Evolutionary conservation across 2,888 invertebrate species (phyloP).

Genomic region (Synanthedon andrenaeformis): DNA sequence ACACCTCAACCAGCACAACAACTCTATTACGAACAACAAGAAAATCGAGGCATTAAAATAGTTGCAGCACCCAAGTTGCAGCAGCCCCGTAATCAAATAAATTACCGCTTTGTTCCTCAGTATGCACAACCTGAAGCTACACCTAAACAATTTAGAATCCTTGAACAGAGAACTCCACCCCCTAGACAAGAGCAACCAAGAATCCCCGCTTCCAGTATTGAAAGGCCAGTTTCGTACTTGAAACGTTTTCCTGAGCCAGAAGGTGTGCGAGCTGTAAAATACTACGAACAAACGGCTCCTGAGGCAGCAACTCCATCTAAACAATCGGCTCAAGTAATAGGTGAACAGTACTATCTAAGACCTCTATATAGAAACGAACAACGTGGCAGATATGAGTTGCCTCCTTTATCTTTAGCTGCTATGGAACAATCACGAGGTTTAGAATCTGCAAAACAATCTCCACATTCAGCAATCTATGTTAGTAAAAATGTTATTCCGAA

Average conservation of each 20-base stretch:
- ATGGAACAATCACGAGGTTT: slow-evolving; percentile 29
- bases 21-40: slow-evolving; percentile 45
- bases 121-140: slow-evolving; percentile 49
- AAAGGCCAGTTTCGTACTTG: slow-evolving; percentile 52
- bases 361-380: slow-evolving; percentile 51
- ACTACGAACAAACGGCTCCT: slow-evolving; percentile 36
- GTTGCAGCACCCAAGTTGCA: slow-evolving; percentile 57
- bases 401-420: slow-evolving; percentile 21
- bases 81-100: slow-evolving; percentile 27
- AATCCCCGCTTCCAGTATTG: slow-evolving; percentile 31
- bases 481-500: slow-evolving; percentile 50
- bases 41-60: slow-evolving; percentile 55
- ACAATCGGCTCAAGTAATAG: slow-evolving; percentile 33
- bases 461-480: slow-evolving; percentile 55
- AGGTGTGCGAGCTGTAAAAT: slow-evolving; percentile 44
- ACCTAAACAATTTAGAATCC: slow-evolving; percentile 51
- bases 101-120: slow-evolving; percentile 44
- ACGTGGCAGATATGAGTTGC: slow-evolving; percentile 37
- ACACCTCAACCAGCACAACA: slow-evolving; percentile 22
- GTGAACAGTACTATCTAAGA: slow-evolving; percentile 52
- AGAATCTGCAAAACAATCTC: slow-evolving; percentile 35
- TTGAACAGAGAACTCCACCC: slow-evolving; percentile 40
- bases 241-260: slow-evolving; percentile 54
- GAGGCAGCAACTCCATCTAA: slow-evolving; percentile 28
- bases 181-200: slow-evolving; percentile 44